These are phyloP conservation scores for Anarhynchus alexandrinus DNA, from an alignment of 2,113 vertebrate species.

Conservation along the genomic window DNA sequence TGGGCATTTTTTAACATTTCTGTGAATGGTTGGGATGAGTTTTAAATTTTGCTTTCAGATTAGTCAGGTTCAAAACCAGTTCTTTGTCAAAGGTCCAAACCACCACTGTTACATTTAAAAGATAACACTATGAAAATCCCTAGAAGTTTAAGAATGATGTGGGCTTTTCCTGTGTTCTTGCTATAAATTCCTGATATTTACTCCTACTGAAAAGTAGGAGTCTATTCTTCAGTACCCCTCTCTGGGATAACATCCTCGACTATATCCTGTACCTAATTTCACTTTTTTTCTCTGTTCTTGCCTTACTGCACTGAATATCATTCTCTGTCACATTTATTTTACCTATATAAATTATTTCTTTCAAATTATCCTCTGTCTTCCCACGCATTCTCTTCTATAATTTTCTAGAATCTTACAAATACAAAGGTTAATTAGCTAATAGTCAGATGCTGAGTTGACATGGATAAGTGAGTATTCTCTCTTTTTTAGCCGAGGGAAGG, in stretches of 20 bases:
- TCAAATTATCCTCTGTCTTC: neutral
- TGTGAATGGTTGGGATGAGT: neutral
- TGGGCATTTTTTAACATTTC: neutral
- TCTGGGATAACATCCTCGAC: neutral
- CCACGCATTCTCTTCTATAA: neutral
- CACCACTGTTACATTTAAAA: neutral
- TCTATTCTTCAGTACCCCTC: neutral
- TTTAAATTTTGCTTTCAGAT: neutral
- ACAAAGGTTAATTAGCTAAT: neutral
- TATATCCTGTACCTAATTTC: neutral
- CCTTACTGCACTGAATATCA: neutral
- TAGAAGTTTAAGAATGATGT: neutral
- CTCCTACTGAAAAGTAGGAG: neutral
- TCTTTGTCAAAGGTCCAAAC: neutral
- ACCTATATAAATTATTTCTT: neutral
- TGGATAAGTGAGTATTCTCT: neutral
- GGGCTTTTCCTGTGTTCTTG: neutral
- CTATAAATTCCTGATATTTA: neutral
- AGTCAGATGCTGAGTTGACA: neutral
- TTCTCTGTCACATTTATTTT: neutral
- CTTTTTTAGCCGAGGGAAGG: neutral
- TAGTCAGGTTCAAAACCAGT: neutral
- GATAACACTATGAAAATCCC: neutral
- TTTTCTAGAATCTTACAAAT: neutral
- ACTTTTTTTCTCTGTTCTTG: neutral